Percentiles rank a stretch among this genome's conserved stretches.
Conservation (phyloP, 2,113 vertebrate species). For the Nerophis lumbriciformis region DNA sequence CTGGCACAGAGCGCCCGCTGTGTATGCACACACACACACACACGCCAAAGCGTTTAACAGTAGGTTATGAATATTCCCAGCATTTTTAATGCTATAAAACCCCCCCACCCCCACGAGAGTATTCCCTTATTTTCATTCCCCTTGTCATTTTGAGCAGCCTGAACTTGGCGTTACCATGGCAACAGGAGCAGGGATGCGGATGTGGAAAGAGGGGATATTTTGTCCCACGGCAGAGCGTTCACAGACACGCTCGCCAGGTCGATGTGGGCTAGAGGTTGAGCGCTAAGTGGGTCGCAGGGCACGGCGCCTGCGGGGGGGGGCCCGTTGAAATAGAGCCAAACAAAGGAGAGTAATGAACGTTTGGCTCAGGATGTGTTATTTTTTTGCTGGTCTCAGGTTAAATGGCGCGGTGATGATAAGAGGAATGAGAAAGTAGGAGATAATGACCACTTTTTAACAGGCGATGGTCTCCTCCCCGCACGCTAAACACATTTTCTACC, state of each 20-base stretch:
- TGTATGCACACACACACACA: conserved; percentile 30
- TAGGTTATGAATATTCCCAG: conserved; percentile 64
- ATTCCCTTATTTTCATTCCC: conserved; percentile 40
- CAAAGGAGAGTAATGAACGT: conserved; percentile 7
- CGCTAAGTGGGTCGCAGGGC: conserved; percentile 21
- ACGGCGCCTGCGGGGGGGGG: conserved; percentile 6
- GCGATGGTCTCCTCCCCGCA: too few relatives aligned
- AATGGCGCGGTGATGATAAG: too few relatives aligned
- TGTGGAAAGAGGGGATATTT: conserved; percentile 29
- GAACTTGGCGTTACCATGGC: conserved; percentile 71
- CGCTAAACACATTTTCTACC: background rate
- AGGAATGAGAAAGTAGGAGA: conserved; percentile 4
- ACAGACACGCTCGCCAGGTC: background rate
- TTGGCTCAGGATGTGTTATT: background rate
- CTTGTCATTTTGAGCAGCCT: conserved; percentile 58
- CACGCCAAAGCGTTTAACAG: conserved; percentile 45
- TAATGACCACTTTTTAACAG: conserved; percentile 15
- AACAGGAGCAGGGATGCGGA: conserved; percentile 60
- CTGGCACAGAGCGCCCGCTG: conserved; percentile 37
- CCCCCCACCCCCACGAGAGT: conserved; percentile 10
- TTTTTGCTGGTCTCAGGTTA: too few relatives aligned
- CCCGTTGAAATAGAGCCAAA: conserved; percentile 29
- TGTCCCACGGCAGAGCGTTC: conserved; percentile 17
- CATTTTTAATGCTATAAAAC: conserved; percentile 46
- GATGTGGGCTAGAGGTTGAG: conserved; percentile 24